These are phyloP conservation scores for Spinus olivaceus DNA, from an alignment of 2,797 vertebrate genomes.

Conservation along the genomic window DNA sequence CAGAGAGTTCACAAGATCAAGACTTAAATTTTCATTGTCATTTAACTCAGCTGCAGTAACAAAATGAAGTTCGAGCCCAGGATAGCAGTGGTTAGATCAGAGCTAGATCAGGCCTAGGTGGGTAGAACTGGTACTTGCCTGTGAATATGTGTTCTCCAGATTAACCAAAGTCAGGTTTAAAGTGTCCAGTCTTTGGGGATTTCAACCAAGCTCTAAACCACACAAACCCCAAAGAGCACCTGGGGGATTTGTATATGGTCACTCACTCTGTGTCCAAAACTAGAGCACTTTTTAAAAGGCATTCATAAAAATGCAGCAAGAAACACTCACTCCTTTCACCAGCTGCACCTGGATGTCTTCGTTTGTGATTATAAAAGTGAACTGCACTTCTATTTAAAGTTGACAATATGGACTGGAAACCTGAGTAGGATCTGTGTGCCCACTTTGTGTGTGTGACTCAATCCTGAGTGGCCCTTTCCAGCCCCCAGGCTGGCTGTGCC, in stretches of 20 bases:
- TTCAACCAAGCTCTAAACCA: background rate
- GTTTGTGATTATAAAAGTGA: background rate
- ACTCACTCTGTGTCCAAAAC: background rate
- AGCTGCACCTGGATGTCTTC: background rate
- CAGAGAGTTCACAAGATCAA: background rate
- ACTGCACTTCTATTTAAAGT: background rate
- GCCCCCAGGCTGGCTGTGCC: background rate
- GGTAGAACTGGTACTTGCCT: background rate
- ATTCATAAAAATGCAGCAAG: background rate
- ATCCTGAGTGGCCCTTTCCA: background rate
- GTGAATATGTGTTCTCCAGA: background rate
- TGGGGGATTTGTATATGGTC: background rate
- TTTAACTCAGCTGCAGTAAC: background rate
- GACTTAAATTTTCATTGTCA: background rate
- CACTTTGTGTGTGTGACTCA: background rate
- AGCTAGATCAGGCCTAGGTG: background rate
- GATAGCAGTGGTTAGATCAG: background rate
- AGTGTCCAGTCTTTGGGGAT: background rate
- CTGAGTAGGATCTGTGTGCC: background rate
- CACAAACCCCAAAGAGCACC: background rate
- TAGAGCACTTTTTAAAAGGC: background rate
- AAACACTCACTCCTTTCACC: background rate
- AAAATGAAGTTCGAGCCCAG: background rate
- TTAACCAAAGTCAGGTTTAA: background rate
- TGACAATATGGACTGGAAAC: background rate